Conservation (phyloP, 2,113 vertebrate genomes). For the Poeciliopsis occidentalis region DNA sequence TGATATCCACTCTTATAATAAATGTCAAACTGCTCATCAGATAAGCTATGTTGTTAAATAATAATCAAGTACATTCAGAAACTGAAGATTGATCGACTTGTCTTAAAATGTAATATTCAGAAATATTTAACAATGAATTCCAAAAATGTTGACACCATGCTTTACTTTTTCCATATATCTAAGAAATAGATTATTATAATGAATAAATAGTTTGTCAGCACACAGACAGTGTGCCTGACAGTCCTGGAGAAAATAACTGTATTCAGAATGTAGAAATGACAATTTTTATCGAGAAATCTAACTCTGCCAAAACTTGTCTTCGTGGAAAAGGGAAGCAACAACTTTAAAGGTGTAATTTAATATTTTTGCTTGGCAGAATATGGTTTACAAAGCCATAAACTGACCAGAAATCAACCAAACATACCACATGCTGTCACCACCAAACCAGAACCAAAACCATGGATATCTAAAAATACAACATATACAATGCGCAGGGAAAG, state of each 20-base stretch:
- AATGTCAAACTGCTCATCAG: too few relatives aligned
- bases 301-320: not conserved
- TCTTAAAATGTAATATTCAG: too few relatives aligned
- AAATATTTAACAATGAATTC: too few relatives aligned
- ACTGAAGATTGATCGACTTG: too few relatives aligned
- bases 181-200: too few relatives aligned
- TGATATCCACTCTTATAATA: not conserved
- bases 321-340: not conserved
- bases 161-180: too few relatives aligned
- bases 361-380: not conserved
- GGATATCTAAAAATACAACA: not conserved
- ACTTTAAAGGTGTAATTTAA: not conserved
- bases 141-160: too few relatives aligned
- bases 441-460: not conserved
- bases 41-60: not conserved
- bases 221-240: too few relatives aligned
- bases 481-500: not conserved
- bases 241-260: too few relatives aligned
- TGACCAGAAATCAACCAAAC: not conserved
- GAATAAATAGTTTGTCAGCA: too few relatives aligned
- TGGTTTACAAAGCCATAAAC: not conserved
- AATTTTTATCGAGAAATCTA: too few relatives aligned
- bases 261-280: too few relatives aligned
- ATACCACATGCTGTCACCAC: not conserved
- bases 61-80: not conserved